Percentiles rank a stretch among this genome's conserved stretches.
phyloP scores from a whole-genome alignment of 2,888 invertebrate species.

The Ichneumoninae sp. region DNA sequence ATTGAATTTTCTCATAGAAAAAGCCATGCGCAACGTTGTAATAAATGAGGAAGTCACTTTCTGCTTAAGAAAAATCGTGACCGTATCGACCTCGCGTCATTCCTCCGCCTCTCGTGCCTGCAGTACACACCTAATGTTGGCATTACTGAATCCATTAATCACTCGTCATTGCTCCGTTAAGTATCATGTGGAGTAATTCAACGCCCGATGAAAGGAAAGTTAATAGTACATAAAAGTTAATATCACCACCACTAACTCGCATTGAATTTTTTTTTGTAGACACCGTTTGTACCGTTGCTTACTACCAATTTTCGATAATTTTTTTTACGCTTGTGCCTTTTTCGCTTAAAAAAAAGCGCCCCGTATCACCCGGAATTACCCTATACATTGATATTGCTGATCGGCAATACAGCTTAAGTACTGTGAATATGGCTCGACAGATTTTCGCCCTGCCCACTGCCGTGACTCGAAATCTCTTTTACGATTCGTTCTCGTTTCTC shows the following conservation, averaged over 20 bases:
- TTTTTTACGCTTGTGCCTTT: not conserved
- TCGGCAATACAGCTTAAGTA: not conserved
- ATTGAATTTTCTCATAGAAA: too few relatives aligned
- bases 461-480: conserved; percentile 21
- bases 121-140: too few relatives aligned
- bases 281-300: not conserved
- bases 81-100: not conserved
- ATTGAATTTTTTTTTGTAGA: not conserved
- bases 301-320: not conserved
- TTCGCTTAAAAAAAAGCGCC: not conserved
- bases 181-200: too few relatives aligned
- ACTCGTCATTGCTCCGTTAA: too few relatives aligned
- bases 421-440: not conserved
- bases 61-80: too few relatives aligned
- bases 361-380: not conserved
- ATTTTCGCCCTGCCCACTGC: not conserved
- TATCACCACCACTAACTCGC: not conserved
- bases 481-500: conserved; percentile 34
- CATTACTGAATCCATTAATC: too few relatives aligned
- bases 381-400: not conserved
- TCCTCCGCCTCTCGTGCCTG: not conserved
- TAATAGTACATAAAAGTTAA: not conserved
- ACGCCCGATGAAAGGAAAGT: not conserved
- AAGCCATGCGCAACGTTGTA: too few relatives aligned
- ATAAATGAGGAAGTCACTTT: too few relatives aligned